Conservation (phyloP, 2,888 invertebrate species). For the Macaria notata region DNA sequence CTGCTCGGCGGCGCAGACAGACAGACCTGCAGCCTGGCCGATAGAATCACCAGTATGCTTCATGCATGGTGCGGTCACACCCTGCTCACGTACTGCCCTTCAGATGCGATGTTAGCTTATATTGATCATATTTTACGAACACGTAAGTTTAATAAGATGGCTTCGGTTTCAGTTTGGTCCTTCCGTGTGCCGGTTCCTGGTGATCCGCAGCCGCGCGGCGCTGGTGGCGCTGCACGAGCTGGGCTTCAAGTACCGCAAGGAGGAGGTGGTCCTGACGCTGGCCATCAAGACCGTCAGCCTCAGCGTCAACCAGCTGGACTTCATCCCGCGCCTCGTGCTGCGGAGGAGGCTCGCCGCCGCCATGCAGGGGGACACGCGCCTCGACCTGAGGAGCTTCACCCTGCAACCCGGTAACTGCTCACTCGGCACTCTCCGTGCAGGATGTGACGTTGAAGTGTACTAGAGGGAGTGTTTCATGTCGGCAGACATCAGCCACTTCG, state of each 20-base stretch:
- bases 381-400: constrained; percentile 59
- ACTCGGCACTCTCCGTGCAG: too few species aligned
- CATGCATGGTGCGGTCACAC: too few species aligned
- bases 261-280: constrained; percentile 45
- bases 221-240: constrained; percentile 54
- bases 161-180: too few species aligned
- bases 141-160: too few species aligned
- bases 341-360: constrained; percentile 41
- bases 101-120: too few species aligned
- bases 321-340: constrained; percentile 56
- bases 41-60: too few species aligned
- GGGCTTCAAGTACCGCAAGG: constrained; percentile 49
- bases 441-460: too few species aligned
- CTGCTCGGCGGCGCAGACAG: too few species aligned
- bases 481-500: constrained; percentile 70
- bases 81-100: too few species aligned
- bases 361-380: constrained; percentile 37
- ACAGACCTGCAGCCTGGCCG: too few species aligned
- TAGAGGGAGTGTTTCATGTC: too few species aligned
- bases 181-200: constrained; percentile 65
- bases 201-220: constrained; percentile 47
- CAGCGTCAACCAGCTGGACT: constrained; percentile 45
- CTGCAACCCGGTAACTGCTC: constrained; percentile 50
- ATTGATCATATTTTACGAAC: too few species aligned
- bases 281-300: constrained; percentile 41